Evolutionary conservation across 2,797 vertebrate genomes (phyloP).

Genomic region (Brotula barbata): DNA sequence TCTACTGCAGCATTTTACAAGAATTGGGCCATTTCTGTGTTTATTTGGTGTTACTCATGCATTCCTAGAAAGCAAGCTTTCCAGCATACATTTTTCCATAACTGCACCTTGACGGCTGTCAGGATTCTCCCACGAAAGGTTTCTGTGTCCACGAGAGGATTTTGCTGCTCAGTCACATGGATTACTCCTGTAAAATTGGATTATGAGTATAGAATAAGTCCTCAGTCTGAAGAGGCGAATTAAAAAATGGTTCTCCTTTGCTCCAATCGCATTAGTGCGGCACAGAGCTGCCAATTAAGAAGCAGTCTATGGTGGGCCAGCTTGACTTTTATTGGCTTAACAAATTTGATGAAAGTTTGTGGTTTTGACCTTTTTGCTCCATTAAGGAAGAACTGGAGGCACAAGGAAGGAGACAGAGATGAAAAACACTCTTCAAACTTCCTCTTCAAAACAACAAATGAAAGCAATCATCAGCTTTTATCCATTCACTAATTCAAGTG

Average conservation of each 20-base stretch:
- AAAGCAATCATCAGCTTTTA: conserved; percentile 20
- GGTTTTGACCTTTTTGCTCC: conserved; percentile 79
- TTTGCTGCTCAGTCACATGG: conserved; percentile 74
- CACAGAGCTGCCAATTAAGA: conserved; percentile 77
- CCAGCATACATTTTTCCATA: conserved; percentile 10
- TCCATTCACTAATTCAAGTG: conserved; percentile 13
- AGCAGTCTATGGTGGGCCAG: conserved; percentile 64
- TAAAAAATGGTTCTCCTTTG: conserved; percentile 62
- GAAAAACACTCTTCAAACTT: conserved; percentile 36
- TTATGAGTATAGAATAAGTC: conserved; percentile 77
- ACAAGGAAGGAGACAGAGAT: conserved; percentile 47
- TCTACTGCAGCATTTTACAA: background rate
- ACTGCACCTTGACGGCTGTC: conserved; percentile 28
- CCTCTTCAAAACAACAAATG: conserved; percentile 35
- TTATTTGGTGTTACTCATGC: no score
- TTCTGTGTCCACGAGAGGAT: conserved; percentile 59
- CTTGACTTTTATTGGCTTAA: conserved; percentile 80
- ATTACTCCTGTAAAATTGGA: conserved; percentile 78
- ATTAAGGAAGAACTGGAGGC: conserved; percentile 64
- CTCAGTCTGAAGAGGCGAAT: conserved; percentile 72
- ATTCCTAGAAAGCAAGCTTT: background rate
- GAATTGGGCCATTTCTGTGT: no score
- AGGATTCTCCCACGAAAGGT: conserved; percentile 34
- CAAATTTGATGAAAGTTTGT: conserved; percentile 81
- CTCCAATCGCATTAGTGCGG: conserved; percentile 79